phyloP scores from a whole-genome alignment of 2,113 vertebrate species.

The Pterocles gutturalis region DNA sequence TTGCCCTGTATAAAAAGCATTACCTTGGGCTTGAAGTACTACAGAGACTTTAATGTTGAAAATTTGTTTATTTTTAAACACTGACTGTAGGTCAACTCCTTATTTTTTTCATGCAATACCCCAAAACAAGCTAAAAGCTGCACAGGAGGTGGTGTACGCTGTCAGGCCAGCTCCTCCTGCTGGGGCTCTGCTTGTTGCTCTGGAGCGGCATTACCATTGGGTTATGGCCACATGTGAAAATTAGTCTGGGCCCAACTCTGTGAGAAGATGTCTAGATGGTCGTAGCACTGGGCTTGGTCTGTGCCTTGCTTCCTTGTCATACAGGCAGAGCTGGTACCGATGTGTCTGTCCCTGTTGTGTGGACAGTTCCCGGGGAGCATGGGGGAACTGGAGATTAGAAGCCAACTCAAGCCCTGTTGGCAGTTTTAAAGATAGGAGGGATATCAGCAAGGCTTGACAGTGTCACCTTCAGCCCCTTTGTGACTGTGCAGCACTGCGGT shows the following conservation, averaged over 20 bases:
- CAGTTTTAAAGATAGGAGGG: conserved; percentile 8
- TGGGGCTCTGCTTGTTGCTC: neutral
- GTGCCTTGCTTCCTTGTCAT: neutral
- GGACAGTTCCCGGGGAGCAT: fast-evolving
- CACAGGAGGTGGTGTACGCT: neutral
- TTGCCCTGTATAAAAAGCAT: neutral
- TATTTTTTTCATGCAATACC: neutral
- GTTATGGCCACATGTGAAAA: neutral
- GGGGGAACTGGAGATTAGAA: neutral
- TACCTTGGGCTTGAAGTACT: neutral
- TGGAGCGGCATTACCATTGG: neutral
- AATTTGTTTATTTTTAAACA: conserved; percentile 3
- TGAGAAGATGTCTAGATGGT: neutral
- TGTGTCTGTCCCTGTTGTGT: neutral
- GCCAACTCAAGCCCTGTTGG: neutral
- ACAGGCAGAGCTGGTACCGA: neutral
- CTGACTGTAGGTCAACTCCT: neutral
- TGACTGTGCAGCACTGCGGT: neutral
- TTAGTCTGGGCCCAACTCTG: neutral
- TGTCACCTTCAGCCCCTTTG: neutral
- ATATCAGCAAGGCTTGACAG: neutral
- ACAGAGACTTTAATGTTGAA: neutral
- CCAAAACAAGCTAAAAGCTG: neutral
- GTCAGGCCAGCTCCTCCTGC: neutral
- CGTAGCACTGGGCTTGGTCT: fast-evolving